Evolutionary conservation across 2,888 invertebrate genomes (phyloP).

Genomic region (Melanotus villosus): DNA sequence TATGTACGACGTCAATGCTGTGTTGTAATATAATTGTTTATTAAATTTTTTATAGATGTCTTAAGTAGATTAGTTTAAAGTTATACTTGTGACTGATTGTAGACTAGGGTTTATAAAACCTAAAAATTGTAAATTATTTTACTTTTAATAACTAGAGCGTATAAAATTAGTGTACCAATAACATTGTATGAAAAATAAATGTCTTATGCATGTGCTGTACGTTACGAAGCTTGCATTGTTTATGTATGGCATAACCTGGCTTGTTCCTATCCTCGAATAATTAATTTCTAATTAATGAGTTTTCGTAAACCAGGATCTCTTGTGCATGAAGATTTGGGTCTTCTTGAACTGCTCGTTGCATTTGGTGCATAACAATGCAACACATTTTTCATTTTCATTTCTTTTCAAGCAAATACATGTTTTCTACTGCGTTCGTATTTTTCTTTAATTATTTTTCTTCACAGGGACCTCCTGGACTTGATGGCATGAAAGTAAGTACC

Average conservation of each 20-base stretch:
- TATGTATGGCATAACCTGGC: conserved; percentile 42
- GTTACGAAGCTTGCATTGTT: conserved; percentile 59
- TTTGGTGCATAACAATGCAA: conserved; percentile 45
- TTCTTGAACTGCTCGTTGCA: conserved; percentile 42
- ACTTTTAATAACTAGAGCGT: conserved; percentile 59
- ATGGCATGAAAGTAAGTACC: conserved; percentile 93
- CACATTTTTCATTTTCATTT: conserved; percentile 42
- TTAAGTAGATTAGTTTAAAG: conserved; percentile 58
- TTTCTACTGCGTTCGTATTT: conserved; percentile 48
- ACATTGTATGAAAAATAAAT: conserved; percentile 68
- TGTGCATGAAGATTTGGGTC: conserved; percentile 45
- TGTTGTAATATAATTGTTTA: conserved; percentile 67
- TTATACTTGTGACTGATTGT: conserved; percentile 49
- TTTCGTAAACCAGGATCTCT: conserved; percentile 34
- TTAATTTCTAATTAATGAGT: conserved; percentile 21
- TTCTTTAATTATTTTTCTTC: conserved; percentile 70
- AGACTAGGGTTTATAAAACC: conserved; percentile 49
- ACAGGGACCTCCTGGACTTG: conserved; percentile 94
- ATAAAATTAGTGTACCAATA: conserved; percentile 62
- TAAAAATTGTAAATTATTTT: conserved; percentile 62
- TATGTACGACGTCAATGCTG: conserved; percentile 56
- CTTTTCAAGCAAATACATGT: conserved; percentile 37
- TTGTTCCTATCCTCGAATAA: conserved; percentile 22
- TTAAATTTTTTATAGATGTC: conserved; percentile 65
- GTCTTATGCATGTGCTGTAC: conserved; percentile 69